A percentile compares a stretch with the other conserved stretches of the same genome.
phyloP scores from a whole-genome alignment of 1,140 invertebrate species.

The Panulirus ornatus region DNA sequence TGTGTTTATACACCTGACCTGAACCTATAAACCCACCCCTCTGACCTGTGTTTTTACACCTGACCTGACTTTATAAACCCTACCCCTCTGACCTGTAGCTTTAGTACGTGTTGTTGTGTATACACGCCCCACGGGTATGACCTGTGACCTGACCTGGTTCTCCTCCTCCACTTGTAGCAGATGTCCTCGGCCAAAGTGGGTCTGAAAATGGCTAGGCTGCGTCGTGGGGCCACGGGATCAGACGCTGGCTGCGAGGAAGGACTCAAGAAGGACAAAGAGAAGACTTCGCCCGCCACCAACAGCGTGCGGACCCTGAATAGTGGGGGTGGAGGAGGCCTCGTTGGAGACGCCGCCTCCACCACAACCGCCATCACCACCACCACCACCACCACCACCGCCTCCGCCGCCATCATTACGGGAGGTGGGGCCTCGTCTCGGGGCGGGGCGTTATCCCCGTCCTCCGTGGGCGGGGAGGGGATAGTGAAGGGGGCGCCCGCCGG shows the following conservation, averaged over 20 bases:
- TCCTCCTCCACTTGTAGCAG: background rate
- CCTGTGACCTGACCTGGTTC: background rate
- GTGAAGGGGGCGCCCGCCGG: background rate
- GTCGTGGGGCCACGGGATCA: background rate
- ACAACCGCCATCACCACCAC: background rate
- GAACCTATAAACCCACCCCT: too few relatives aligned
- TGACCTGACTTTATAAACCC: too few relatives aligned
- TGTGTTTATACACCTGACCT: too few relatives aligned
- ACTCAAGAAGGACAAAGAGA: slow-evolving; percentile 28
- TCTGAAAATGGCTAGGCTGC: slow-evolving; percentile 12
- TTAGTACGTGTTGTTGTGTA: background rate
- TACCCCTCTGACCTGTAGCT: too few relatives aligned
- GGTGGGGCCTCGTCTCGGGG: background rate
- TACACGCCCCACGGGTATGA: background rate
- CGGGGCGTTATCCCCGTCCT: background rate
- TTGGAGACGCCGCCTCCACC: background rate
- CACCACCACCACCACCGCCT: background rate
- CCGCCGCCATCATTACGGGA: background rate
- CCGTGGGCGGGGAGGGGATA: background rate
- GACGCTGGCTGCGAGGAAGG: slow-evolving; percentile 15
- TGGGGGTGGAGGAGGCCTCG: background rate
- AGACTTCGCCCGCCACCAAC: background rate
- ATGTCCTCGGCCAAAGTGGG: slow-evolving; percentile 23
- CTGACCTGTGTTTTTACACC: too few relatives aligned
- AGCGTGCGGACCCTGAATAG: background rate